Base-by-base conservation (phyloP, 2,113 vertebrate genomes). In the Thalassarche chlororhynchos region DNA sequence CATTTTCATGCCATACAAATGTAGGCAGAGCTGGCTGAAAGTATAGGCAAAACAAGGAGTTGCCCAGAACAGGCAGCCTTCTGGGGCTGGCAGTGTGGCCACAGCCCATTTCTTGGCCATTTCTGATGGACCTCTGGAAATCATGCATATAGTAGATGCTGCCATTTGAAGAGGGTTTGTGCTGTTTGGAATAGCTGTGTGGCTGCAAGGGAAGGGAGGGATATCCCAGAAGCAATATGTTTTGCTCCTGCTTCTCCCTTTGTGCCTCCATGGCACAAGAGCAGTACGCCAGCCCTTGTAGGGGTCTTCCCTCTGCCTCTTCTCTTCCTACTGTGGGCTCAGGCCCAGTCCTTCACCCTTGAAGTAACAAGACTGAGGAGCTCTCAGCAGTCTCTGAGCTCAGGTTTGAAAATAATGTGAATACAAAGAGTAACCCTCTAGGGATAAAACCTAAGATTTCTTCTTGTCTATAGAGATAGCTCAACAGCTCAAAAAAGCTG, bases 261-360 rank as follows among this genome's bases (percentile, higher is more conserved):
- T 49, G 12, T 3, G 5, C 4, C 28, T 81, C 12, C 57, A 16
- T 4, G 12, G 13, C 36, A 52, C 26, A 57, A 66, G 6, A 70
- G 14, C 47, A 72, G 21, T 19, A 19, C 0, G 2, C 2, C 7
- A 34, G n/a, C 12, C 6, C 0, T 34, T 51, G 14, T 13, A 70
- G 21, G 17, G 5, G 8, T 79, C 38, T 92, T 89, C 23, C 10
- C 5, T 26, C 38, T 58, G 31, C 25, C 10, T 83, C 17, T 52
- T 77, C 28, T 40, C 17, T 61, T 91, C 24, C n/a, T 78, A 1
- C 32, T 25, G 62, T 36, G 34, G 29, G 21, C 17, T 84, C 11
- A 69, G 12, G 14, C 3, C 8, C 10, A 40, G 25, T 15, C 21
- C 28, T 80, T 84, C 60, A 57, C 40, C 31, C 17, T 51, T 44